phyloP scores from a whole-genome alignment of 2,113 vertebrate species.

The Octodon degus region DNA sequence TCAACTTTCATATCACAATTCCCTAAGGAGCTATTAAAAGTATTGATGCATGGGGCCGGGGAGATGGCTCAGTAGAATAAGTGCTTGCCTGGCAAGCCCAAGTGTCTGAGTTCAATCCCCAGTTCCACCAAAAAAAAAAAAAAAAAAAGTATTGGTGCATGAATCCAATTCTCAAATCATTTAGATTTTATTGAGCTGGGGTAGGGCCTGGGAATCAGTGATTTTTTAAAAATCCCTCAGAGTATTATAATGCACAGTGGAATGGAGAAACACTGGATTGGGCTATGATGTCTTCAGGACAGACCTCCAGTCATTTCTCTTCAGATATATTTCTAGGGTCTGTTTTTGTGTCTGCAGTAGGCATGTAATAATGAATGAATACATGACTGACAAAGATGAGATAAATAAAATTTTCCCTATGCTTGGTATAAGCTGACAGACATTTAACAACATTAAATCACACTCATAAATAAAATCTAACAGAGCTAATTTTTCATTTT shows the following conservation, averaged over 20 bases:
- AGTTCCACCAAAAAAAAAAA: too few relatives aligned
- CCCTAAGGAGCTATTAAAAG: background rate
- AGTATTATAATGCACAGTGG: background rate
- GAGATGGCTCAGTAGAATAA: too few relatives aligned
- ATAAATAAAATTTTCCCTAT: background rate
- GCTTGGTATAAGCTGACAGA: background rate
- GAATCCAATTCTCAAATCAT: background rate
- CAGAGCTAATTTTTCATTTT: background rate
- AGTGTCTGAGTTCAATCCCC: too few relatives aligned
- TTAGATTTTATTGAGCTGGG: background rate
- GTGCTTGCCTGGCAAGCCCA: too few relatives aligned
- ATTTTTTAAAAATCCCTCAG: background rate
- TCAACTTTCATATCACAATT: background rate
- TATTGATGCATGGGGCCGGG: background rate
- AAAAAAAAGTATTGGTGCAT: background rate
- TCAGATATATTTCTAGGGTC: background rate
- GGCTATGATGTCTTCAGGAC: background rate
- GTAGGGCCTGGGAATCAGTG: background rate
- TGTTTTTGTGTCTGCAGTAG: background rate
- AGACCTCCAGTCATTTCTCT: background rate
- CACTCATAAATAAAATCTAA: conserved; percentile 27
- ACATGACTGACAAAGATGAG: background rate
- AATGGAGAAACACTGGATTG: background rate
- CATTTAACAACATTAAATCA: conserved; percentile 5
- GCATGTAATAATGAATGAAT: background rate